Evolutionary conservation across 2,888 invertebrate species (phyloP).

Genomic region (Acleris literana): DNA sequence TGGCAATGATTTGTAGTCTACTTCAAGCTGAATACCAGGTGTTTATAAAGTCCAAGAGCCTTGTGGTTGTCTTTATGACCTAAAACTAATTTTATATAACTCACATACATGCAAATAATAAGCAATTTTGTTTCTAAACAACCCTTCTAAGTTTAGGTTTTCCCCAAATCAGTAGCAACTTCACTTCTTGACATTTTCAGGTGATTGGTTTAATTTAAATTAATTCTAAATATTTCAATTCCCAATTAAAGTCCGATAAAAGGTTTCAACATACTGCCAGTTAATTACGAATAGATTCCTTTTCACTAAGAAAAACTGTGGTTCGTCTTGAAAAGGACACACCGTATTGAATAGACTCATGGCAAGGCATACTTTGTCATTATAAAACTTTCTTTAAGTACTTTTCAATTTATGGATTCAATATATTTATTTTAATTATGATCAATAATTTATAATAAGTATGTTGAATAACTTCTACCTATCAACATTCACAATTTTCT

Average conservation of each 20-base stretch:
- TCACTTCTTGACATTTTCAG: not conserved
- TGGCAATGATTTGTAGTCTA: conserved; percentile 16
- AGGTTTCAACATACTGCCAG: not conserved
- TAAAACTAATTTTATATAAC: no score
- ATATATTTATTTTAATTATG: no score
- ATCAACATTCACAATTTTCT: no score
- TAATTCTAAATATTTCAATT: no score
- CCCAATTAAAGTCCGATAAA: no score
- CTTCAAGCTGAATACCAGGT: conserved; percentile 13
- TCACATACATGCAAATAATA: no score
- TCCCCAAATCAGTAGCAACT: no score
- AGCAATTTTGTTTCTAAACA: no score
- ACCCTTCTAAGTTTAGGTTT: no score
- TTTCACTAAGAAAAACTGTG: not conserved
- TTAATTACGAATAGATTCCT: conserved; percentile 12
- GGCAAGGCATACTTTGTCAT: not conserved
- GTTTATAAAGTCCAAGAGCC: not conserved
- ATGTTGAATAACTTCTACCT: no score
- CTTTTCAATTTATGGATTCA: no score
- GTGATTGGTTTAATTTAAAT: not conserved
- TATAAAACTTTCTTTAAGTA: not conserved
- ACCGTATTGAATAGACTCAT: not conserved
- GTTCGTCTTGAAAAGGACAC: not conserved
- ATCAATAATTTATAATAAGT: no score
- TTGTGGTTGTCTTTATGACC: not conserved